Percentiles rank a stretch among this genome's conserved stretches.
Evolutionary conservation across 2,113 vertebrate genomes (phyloP).

Genomic region (Propithecus coquereli): DNA sequence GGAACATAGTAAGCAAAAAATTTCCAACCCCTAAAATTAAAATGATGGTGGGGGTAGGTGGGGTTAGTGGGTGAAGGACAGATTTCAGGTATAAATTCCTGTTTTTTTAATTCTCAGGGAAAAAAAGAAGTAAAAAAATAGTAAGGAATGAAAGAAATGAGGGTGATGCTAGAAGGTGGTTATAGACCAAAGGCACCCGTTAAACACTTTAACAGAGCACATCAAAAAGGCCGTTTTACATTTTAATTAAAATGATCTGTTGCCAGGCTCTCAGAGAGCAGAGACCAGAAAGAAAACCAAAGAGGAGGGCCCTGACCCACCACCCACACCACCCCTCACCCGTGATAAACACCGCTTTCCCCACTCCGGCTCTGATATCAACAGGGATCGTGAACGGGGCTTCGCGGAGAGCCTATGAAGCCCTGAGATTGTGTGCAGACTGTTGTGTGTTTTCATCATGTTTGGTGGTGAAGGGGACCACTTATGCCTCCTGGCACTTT

Average conservation of each 20-base stretch:
- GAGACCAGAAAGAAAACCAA: not conserved
- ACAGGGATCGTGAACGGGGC: not conserved
- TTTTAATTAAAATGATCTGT: not conserved
- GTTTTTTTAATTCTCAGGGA: not conserved
- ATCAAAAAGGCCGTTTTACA: not conserved
- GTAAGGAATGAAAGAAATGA: not conserved
- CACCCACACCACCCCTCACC: not conserved
- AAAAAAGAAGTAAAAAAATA: not conserved
- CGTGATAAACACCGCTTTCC: not conserved
- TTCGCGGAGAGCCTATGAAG: fast-evolving
- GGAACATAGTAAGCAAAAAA: not conserved
- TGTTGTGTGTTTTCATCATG: not conserved
- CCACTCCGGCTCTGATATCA: not conserved
- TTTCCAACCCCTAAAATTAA: not conserved
- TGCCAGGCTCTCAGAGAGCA: not conserved
- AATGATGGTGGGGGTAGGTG: no score
- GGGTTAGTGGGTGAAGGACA: not conserved
- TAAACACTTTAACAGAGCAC: not conserved
- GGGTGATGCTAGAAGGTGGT: not conserved
- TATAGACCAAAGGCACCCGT: not conserved
- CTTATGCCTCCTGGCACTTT: not conserved
- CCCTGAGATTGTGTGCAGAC: fast-evolving
- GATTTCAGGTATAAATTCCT: not conserved
- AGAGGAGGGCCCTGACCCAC: not conserved
- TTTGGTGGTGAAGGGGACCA: not conserved